These are phyloP conservation scores for Rhadina sibilatrix DNA, from an alignment of 2,113 vertebrate species.

Conservation along the genomic window DNA sequence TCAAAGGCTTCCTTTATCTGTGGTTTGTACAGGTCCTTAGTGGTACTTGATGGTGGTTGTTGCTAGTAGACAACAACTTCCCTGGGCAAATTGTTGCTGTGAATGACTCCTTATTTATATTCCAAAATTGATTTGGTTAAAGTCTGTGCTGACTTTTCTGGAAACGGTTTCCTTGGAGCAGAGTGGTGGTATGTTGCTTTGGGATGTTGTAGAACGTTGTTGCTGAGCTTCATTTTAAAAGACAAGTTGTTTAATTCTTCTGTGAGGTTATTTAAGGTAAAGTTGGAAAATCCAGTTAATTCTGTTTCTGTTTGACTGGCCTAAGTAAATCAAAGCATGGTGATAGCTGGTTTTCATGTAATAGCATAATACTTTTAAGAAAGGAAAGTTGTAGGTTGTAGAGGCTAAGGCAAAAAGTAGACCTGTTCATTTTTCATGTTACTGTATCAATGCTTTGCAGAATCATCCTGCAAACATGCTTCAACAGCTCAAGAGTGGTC, in stretches of 20 bases:
- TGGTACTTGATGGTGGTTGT: not conserved
- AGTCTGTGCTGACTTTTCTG: not conserved
- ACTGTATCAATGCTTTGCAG: not conserved
- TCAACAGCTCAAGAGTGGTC: not conserved
- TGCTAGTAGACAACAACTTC: not conserved
- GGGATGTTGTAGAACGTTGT: not conserved
- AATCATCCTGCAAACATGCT: not conserved
- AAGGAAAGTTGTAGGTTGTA: not conserved
- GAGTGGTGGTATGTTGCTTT: not conserved
- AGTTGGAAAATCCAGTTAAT: not conserved
- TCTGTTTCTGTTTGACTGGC: not conserved
- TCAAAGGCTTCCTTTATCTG: not conserved
- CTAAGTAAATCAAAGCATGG: not conserved
- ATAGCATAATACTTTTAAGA: not conserved
- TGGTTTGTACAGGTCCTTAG: not conserved
- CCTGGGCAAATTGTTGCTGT: not conserved
- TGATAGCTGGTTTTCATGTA: not conserved
- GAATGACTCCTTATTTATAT: constrained; percentile 19
- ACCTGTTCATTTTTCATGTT: not conserved
- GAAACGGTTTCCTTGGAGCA: constrained; percentile 14
- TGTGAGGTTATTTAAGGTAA: not conserved
- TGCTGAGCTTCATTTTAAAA: not conserved
- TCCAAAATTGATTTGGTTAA: not conserved
- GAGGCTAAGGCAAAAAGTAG: not conserved
- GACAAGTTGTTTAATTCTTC: not conserved